Evolutionary conservation across 1,140 invertebrate species (phyloP).

Genomic region (Drosophila murphyi): DNA sequence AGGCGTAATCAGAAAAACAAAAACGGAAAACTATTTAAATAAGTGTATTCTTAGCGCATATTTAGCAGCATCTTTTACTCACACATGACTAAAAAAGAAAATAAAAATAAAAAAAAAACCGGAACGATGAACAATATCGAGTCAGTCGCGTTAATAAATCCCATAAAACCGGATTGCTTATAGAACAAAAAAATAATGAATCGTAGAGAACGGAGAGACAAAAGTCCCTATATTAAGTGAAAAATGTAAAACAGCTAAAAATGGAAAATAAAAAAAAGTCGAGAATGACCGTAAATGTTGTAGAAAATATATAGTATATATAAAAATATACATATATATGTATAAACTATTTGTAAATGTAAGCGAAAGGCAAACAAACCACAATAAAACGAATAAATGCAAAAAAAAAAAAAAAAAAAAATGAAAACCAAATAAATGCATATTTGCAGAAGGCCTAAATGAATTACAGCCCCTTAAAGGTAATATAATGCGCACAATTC

Average conservation of each 20-base stretch:
- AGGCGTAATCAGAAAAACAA: constrained; percentile 48
- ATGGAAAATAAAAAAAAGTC: constrained; percentile 38
- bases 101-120: constrained; percentile 7
- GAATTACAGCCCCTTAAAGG: not conserved
- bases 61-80: constrained; percentile 80
- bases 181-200: constrained; percentile 63
- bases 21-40: constrained; percentile 56
- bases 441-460: constrained; percentile 5
- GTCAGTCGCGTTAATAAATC: constrained; percentile 43
- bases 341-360: constrained; percentile 80
- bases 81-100: constrained; percentile 63
- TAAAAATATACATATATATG: constrained; percentile 55
- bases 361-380: constrained; percentile 67
- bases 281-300: constrained; percentile 76
- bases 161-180: constrained; percentile 68
- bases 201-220: constrained; percentile 62
- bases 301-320: constrained; percentile 81
- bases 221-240: constrained; percentile 73
- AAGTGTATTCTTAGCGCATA: constrained; percentile 80
- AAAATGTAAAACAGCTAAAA: constrained; percentile 69
- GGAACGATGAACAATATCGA: constrained; percentile 29
- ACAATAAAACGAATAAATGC: constrained; percentile 74
- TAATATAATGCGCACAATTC: not conserved
- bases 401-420: constrained; percentile 48
- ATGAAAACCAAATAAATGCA: constrained; percentile 9